These are phyloP conservation scores for Dolichotis patagonum DNA, from an alignment of 2,113 vertebrate species.

Conservation along the genomic window DNA sequence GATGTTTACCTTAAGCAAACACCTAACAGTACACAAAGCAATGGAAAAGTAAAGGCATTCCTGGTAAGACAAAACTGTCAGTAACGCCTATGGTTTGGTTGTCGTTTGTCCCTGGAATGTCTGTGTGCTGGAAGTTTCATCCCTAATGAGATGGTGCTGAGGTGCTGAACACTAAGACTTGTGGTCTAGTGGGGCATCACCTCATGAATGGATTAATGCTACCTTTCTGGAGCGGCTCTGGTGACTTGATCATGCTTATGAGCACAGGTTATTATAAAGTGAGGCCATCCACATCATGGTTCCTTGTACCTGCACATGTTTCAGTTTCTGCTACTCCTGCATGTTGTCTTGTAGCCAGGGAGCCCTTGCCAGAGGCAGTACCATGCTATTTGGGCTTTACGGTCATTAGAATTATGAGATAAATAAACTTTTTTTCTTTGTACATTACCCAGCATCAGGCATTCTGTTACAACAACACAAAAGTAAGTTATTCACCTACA, in stretches of 20 bases:
- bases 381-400: not conserved
- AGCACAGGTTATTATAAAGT: not conserved
- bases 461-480: not conserved
- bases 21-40: not conserved
- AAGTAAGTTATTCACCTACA: not conserved
- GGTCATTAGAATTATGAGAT: not conserved
- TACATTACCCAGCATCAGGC: not conserved
- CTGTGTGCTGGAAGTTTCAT: not conserved
- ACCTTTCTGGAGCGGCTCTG: not conserved
- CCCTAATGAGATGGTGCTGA: not conserved
- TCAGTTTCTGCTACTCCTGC: not conserved
- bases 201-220: not conserved
- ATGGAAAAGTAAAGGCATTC: not conserved
- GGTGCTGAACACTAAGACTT: not conserved
- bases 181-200: not conserved
- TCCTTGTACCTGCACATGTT: not conserved
- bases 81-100: not conserved
- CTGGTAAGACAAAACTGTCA: not conserved
- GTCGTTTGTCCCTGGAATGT: not conserved
- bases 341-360: not conserved
- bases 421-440: not conserved
- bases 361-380: not conserved
- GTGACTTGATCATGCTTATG: not conserved
- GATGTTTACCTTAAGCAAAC: not conserved
- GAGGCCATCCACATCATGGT: not conserved